Evolutionary conservation across 2,113 vertebrate species (phyloP).

Genomic region (Petrocephalus microphthalmus): DNA sequence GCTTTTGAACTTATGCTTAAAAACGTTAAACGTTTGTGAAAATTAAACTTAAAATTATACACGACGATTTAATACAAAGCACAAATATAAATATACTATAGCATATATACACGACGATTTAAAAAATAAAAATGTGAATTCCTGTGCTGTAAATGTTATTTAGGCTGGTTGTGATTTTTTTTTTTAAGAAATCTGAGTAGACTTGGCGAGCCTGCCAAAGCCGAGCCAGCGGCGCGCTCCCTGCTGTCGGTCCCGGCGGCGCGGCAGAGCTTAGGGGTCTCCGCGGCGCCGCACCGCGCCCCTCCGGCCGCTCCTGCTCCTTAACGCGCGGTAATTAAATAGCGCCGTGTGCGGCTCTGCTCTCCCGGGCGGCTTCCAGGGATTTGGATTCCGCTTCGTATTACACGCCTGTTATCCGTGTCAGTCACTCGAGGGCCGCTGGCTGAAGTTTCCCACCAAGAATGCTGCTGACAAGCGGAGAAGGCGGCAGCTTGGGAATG

Average conservation of each 20-base stretch:
- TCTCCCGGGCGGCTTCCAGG: background rate
- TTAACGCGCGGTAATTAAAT: constrained; percentile 7
- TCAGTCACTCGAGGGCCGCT: background rate
- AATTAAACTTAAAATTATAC: background rate
- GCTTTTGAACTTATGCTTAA: background rate
- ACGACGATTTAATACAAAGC: background rate
- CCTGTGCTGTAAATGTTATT: background rate
- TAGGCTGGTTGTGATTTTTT: background rate
- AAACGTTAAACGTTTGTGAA: background rate
- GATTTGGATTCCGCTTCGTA: background rate
- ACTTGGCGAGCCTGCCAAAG: background rate
- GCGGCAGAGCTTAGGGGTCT: no score
- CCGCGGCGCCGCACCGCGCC: background rate
- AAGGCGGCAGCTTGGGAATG: background rate
- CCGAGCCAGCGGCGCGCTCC: background rate
- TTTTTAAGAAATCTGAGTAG: background rate
- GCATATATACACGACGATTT: background rate
- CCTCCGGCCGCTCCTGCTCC: background rate
- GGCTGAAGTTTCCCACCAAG: background rate
- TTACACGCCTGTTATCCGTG: constrained; percentile 8
- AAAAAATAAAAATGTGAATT: background rate
- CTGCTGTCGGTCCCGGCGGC: background rate
- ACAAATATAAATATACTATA: background rate
- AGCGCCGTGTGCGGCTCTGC: background rate
- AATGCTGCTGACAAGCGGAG: background rate